Evolutionary conservation across 2,888 invertebrate genomes (phyloP), one percentile per base, ranked within the genome.

Genomic region (Beris morrisii): DNA sequence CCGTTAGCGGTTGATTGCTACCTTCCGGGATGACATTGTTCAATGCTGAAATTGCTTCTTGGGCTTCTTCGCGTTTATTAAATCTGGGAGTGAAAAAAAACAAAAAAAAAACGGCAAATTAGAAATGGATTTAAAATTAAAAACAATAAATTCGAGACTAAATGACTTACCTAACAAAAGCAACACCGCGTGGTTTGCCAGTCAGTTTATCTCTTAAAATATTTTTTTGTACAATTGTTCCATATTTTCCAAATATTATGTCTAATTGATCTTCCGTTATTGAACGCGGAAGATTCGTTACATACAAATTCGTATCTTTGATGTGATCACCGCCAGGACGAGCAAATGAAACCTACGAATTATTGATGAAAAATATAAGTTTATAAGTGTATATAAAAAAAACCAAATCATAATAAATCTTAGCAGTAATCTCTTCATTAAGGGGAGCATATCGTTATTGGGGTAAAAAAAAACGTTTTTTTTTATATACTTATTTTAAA

Each of bases 291-390:
- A 96, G 84, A 82, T 95, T 95, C 72, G 94, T 92, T 69, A 97
- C 91, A 81, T 96, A 97, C 65, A 97, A 85, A 81, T 97, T 97
- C 22, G 95, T 94, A 73, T 95, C 94, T 79, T 95, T 95, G 75
- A 94, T 94, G 71, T 92, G 91, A 71, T 95, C 94, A 46, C 94
- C 93, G 28, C 92, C 91, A 12, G 95, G 95, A 71, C 95, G 85
- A 11, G 96, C 94, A 81, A 91, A 93, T 59, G 96, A 95, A 67
- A 95, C 95, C 86, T 86, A 32, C 11, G 45, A 31, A 46, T n/a
- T 38, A 38, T 38, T 7, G 5, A 38, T 38, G 7, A 32, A 32
- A 32, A 32, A 32, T 5, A 32, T 32, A 32, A n/a, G n/a, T n/a
- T n/a, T 32, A 32, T 32, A 32, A 32, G 32, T 5, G 7, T 32